Base-by-base conservation (phyloP, 2,888 invertebrate genomes). In the Pachycephus smyrnensis region DNA sequence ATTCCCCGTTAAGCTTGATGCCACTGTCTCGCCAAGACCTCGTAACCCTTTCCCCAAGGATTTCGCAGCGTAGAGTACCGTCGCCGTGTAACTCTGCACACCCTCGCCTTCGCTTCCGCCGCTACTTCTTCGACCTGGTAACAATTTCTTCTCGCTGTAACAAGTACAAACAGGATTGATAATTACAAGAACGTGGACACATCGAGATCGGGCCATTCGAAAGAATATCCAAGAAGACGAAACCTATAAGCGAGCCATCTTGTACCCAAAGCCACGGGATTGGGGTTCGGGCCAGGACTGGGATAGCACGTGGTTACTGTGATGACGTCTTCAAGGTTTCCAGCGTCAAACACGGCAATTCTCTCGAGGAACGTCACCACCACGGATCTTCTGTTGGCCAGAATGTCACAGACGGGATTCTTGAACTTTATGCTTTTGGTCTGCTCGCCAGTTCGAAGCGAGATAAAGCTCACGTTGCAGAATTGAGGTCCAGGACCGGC, bases 61-160 rank as follows among this genome's bases (percentile, higher is more conserved):
- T 93, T 98, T 98, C 31, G 98, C 98, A 1, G 98, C 98, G 92
- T 98, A 97, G 12, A 99, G 94, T 76, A 98, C 97, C 0, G 98
- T 97, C 1, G 98, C 98, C 73, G 98, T 98, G 86, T 97, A 97
- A 90, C 96, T 96, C 88, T 97, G 95, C 23, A 96, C 95, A 23
- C 97, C 97, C 90, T 97, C 97, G 36, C 94, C 95, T 92, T 96
- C 96, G 91, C 96, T 96, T 2, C 97, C 97, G 1, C 97, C 97
- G 80, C 95, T 95, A 90, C 97, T 97, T 78, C 96, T 93, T 90
- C 95, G 95, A 0, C 95, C 94, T 75, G 95, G 94, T 81, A 96
- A 93, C 75, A 98, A 92, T 91, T 96, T 96, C 89, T 96, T 96
- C 89, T 98, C 98, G 77, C 98, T 97, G 88, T 92, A 94, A 12